Percentiles rank a stretch among this genome's conserved stretches.
Conservation (phyloP, 1,140 invertebrate species). For the Caligus rogercresseyi region DNA sequence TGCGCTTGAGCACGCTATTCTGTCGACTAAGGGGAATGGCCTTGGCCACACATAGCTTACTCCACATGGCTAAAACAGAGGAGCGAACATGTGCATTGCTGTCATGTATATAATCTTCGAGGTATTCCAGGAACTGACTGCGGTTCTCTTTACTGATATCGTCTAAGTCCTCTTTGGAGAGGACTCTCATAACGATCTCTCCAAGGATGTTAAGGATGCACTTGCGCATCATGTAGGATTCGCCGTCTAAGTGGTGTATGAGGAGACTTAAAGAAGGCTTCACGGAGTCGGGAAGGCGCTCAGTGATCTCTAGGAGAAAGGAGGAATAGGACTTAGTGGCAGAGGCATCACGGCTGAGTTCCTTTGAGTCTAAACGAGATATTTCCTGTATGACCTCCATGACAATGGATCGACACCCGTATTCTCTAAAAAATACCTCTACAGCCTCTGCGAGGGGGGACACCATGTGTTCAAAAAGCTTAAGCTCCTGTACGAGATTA, state of each 20-base stretch:
- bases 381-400: conserved; percentile 54
- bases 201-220: conserved; percentile 58
- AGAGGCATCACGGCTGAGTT: conserved; percentile 35
- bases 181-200: conserved; percentile 45
- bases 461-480: conserved; percentile 49
- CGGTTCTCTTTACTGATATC: conserved; percentile 42
- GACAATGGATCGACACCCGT: conserved; percentile 42
- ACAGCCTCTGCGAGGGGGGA: conserved; percentile 45
- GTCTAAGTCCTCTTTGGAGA: conserved; percentile 47
- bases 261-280: conserved; percentile 36
- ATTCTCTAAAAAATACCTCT: conserved; percentile 41
- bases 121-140: conserved; percentile 48
- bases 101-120: conserved; percentile 65
- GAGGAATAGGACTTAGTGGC: conserved; percentile 42
- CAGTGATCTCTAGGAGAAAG: conserved; percentile 50
- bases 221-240: conserved; percentile 59
- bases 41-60: conserved; percentile 45
- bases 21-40: conserved; percentile 49
- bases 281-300: conserved; percentile 42
- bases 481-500: conserved; percentile 47
- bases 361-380: conserved; percentile 35
- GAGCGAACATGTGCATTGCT: conserved; percentile 54
- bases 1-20: conserved; percentile 40
- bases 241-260: conserved; percentile 19
- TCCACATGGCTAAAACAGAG: conserved; percentile 55